Evolutionary conservation across 2,888 invertebrate genomes (phyloP).

Genomic region (Andrena praecox): DNA sequence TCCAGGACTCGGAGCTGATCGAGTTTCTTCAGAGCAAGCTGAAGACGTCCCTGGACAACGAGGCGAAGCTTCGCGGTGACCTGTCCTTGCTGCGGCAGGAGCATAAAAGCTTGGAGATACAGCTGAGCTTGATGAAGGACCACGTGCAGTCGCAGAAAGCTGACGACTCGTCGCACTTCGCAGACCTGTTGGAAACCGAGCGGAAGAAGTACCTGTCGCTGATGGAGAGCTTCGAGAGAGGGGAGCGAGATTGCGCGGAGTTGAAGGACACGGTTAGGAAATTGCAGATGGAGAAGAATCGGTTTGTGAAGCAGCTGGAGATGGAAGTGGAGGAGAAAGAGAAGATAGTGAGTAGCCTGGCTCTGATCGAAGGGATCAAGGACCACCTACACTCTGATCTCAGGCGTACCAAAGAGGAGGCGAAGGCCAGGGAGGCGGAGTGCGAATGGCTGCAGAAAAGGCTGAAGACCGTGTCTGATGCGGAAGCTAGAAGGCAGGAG

Average conservation of each 20-base stretch:
- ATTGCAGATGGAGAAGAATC: constrained; percentile 85
- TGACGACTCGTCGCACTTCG: constrained; percentile 55
- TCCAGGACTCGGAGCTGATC: constrained; percentile 79
- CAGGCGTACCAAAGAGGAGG: constrained; percentile 85
- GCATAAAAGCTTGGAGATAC: constrained; percentile 85
- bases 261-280: constrained; percentile 85
- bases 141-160: constrained; percentile 70
- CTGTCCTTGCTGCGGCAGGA: constrained; percentile 87
- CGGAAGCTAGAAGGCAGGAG: constrained; percentile 77
- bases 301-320: constrained; percentile 85
- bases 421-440: constrained; percentile 86
- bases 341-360: constrained; percentile 79
- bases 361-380: constrained; percentile 82
- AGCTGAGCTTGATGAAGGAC: constrained; percentile 74
- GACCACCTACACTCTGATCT: constrained; percentile 86
- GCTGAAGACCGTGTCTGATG: constrained; percentile 79
- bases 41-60: constrained; percentile 88
- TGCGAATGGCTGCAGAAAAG: constrained; percentile 87
- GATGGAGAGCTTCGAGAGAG: constrained; percentile 74
- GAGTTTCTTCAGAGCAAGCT: constrained; percentile 83
- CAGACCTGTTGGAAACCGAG: constrained; percentile 70
- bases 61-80: constrained; percentile 88
- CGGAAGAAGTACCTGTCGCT: constrained; percentile 72
- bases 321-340: constrained; percentile 85
- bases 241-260: constrained; percentile 79